These are phyloP conservation scores for Conomelus anceps DNA, from an alignment of 2,888 invertebrate genomes.

Conservation along the genomic window DNA sequence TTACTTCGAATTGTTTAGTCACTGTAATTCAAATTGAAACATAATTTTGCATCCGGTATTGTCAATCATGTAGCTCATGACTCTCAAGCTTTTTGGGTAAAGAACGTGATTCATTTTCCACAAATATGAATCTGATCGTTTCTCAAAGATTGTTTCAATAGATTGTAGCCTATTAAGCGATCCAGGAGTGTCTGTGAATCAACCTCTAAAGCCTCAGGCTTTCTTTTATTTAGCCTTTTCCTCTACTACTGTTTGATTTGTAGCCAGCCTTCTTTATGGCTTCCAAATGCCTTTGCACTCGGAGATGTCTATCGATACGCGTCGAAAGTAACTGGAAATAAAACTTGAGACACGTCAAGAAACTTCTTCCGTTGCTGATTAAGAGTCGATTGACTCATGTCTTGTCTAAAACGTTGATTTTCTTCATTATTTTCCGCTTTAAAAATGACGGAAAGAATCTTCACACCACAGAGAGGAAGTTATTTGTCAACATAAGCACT, in stretches of 20 bases:
- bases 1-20: too few species aligned
- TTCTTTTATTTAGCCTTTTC: background rate
- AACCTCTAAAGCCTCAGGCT: background rate
- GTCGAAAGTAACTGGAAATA: background rate
- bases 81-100: background rate
- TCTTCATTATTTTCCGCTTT: background rate
- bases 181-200: background rate
- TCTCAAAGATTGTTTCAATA: background rate
- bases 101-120: background rate
- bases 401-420: background rate
- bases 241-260: background rate
- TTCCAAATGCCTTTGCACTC: background rate
- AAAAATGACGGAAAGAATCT: background rate
- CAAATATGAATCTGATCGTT: background rate
- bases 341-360: background rate
- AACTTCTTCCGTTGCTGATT: background rate
- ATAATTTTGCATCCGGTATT: background rate
- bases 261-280: background rate
- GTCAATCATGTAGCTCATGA: background rate
- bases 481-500: background rate
- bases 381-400: background rate
- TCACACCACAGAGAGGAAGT: background rate
- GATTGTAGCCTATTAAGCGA: background rate
- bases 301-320: background rate
- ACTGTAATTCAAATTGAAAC: background rate